Base-by-base conservation (phyloP, 1,140 invertebrate species). In the Heliconius himera region DNA sequence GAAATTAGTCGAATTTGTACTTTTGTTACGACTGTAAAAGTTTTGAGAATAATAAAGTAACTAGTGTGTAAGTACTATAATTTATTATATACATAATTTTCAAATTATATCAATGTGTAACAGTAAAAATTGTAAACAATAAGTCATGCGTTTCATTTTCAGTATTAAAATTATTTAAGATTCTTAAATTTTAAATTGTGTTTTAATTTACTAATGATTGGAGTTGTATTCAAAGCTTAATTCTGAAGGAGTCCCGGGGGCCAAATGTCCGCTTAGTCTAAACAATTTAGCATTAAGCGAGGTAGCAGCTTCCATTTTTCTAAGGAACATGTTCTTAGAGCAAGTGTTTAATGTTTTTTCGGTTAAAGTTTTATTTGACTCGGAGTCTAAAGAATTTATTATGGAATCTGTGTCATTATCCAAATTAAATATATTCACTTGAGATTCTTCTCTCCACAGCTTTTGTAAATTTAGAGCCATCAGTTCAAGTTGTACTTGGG, bases 391-490 rank as follows among this genome's bases (percentile, higher is more conserved):
- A 38, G 90, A 92, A 77, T 94, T 89, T 8, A 93, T 91, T 36
- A 93, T 89, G 1, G 90, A 93, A 70, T 93, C 91, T 2, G 89
- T 87, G 80, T 93, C 91, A 3, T 73, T 86, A 49, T 93, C 90
- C 38, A 89, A 76, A 74, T 93, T 89, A 6, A 91, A 85, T 72
- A 92, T 86, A 41, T 93, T 93, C 5, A 91, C 93, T 76, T 93
- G 91, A 0, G 91, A 92, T 76, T 93, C 91, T 70, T 93, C 89
- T 16, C 86, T 84, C 93, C 91, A 93, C n/a, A 93, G 73, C 76
- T 95, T 95, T 81, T 95, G 94, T 70, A 96, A 88, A 82, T 96
- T 96, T 41, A 96, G 83, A 5, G 95, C 94, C 95, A 96, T 95
- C 74, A 96, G 84, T 80, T 96, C 95, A 71, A 96, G 87, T 79